A percentile compares a stretch with the other conserved stretches of the same genome.
Evolutionary conservation across 1,140 invertebrate genomes (phyloP).

Genomic region (Copidosoma floridanum): DNA sequence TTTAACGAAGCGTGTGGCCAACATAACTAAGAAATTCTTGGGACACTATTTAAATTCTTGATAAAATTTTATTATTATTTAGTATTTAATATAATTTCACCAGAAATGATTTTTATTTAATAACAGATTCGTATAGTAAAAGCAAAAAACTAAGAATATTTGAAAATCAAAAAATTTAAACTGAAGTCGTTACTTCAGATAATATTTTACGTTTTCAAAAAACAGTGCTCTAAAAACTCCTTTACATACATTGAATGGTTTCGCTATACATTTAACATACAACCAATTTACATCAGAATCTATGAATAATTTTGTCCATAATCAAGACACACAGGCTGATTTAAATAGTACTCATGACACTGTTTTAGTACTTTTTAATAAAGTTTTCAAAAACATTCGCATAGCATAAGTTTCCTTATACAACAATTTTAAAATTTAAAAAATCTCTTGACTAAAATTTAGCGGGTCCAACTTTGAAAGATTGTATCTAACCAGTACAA

Average conservation of each 20-base stretch:
- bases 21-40: neutral
- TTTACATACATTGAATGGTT: conserved; percentile 11
- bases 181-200: conserved; percentile 1
- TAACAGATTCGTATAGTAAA: too few relatives aligned
- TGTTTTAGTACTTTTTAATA: conserved; percentile 18
- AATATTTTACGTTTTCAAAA: conserved; percentile 14
- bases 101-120: neutral
- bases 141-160: neutral
- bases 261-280: neutral
- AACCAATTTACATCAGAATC: conserved; percentile 23
- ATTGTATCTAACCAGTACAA: neutral
- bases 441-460: neutral
- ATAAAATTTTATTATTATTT: neutral
- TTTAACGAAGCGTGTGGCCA: neutral
- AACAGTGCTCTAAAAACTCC: neutral
- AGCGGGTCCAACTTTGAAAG: conserved; percentile 1
- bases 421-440: neutral
- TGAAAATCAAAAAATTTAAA: neutral
- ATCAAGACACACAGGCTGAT: conserved; percentile 19
- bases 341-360: conserved; percentile 26
- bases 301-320: conserved; percentile 31
- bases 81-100: too few relatives aligned
- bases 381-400: neutral
- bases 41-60: neutral
- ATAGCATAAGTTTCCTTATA: conserved; percentile 5